These are phyloP conservation scores for Agrotis ipsilon DNA, from an alignment of 2,888 invertebrate species.

Conservation along the genomic window DNA sequence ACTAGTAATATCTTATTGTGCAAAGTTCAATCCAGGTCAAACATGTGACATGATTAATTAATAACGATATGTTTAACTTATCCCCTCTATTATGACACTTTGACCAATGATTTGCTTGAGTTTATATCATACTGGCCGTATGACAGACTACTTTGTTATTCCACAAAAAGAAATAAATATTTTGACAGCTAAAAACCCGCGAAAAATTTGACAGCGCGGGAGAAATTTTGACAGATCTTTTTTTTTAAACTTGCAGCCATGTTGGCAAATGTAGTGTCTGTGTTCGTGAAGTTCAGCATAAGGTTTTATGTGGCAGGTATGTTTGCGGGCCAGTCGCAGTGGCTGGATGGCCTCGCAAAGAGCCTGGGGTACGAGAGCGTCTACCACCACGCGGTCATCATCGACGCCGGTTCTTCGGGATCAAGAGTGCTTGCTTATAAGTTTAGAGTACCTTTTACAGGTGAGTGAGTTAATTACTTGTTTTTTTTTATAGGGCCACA, in stretches of 20 bases:
- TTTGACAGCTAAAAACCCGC: conserved; percentile 3
- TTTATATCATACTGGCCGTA: conserved; percentile 13
- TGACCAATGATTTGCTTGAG: conserved; percentile 17
- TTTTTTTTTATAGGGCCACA: not conserved
- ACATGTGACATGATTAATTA: conserved; percentile 18
- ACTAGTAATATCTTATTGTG: conserved; percentile 15
- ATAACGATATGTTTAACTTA: conserved; percentile 21
- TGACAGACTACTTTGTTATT: conserved; percentile 1
- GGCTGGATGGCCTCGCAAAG: conserved; percentile 94
- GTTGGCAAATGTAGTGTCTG: conserved; percentile 15
- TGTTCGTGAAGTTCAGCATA: conserved; percentile 34
- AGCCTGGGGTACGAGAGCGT: conserved; percentile 92
- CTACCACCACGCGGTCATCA: conserved; percentile 95
- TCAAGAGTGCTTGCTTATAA: conserved; percentile 96
- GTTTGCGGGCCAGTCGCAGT: conserved; percentile 91
- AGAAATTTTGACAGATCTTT: conserved; percentile 13
- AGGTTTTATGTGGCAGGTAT: conserved; percentile 80
- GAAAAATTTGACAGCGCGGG: conserved; percentile 12
- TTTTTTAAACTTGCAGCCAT: conserved; percentile 32
- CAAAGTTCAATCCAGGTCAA: conserved; percentile 40
- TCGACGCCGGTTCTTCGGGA: conserved; percentile 98
- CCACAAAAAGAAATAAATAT: not conserved
- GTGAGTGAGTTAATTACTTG: conserved; percentile 78
- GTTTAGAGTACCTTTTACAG: conserved; percentile 95
- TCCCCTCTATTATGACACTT: conserved; percentile 18